Percentiles rank a stretch among this genome's conserved stretches.
phyloP scores from a whole-genome alignment of 2,113 vertebrate genomes.

The Diadophis punctatus region DNA sequence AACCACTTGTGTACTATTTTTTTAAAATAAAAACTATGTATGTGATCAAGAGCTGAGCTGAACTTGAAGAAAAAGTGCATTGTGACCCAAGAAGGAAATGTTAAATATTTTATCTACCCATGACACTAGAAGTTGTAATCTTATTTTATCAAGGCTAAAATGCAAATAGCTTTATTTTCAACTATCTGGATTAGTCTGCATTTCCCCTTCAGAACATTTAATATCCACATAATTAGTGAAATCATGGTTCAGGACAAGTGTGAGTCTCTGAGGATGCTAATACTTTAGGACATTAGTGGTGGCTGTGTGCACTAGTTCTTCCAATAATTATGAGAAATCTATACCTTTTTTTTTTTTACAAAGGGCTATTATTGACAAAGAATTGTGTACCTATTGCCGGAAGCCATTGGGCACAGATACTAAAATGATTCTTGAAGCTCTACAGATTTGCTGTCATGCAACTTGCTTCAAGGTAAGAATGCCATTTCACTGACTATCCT shows the following conservation, averaged over 20 bases:
- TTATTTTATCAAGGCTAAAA: neutral
- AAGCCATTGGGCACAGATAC: slow-evolving; percentile 82
- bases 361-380: slow-evolving; percentile 84
- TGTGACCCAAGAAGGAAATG: neutral
- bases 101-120: neutral
- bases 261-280: neutral
- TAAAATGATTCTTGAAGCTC: slow-evolving; percentile 91
- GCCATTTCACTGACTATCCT: slow-evolving; percentile 26
- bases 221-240: neutral
- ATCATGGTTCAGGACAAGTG: neutral
- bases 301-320: slow-evolving; percentile 1
- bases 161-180: neutral
- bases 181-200: neutral
- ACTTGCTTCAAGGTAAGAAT: slow-evolving; percentile 89
- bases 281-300: neutral
- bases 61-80: neutral
- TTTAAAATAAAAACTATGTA: neutral
- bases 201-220: neutral
- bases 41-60: neutral
- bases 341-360: slow-evolving; percentile 19
- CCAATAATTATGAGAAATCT: neutral
- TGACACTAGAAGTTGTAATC: neutral
- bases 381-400: slow-evolving; percentile 87
- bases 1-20: neutral
- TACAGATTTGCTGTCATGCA: slow-evolving; percentile 90